Evolutionary conservation across 1,140 invertebrate species (phyloP).

Genomic region (Drosophila micromelanica): DNA sequence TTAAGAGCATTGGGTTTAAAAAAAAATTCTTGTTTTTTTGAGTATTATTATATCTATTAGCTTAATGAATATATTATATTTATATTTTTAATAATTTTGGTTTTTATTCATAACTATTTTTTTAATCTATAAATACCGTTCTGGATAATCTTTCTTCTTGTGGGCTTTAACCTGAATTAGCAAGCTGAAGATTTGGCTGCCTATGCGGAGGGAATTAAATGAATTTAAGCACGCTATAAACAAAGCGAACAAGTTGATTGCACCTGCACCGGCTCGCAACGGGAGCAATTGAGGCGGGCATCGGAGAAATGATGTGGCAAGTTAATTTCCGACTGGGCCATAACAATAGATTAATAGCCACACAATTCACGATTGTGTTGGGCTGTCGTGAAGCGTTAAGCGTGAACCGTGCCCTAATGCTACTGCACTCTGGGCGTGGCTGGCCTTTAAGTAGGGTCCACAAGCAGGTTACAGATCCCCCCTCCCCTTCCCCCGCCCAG

Average conservation of each 20-base stretch:
- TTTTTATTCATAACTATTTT: too few species aligned
- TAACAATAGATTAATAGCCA: conserved; percentile 72
- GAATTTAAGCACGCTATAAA: neutral
- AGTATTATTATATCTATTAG: too few species aligned
- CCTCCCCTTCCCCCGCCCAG: neutral
- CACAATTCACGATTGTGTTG: conserved; percentile 41
- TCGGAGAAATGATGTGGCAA: conserved; percentile 70
- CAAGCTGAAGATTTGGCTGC: neutral
- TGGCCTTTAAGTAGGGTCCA: neutral
- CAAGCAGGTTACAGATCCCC: neutral
- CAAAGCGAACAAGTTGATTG: conserved; percentile 1
- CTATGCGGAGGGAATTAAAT: too few species aligned
- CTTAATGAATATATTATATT: too few species aligned
- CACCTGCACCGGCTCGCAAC: conserved; percentile 39
- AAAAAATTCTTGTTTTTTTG: too few species aligned
- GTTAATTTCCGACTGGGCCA: conserved; percentile 60
- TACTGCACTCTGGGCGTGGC: conserved; percentile 42
- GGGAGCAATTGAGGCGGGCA: conserved; percentile 32
- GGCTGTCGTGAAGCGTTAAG: conserved; percentile 32
- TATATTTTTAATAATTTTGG: too few species aligned
- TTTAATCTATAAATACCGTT: too few species aligned
- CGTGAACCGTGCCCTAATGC: conserved; percentile 43
- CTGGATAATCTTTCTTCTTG: too few species aligned
- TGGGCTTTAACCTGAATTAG: too few species aligned
- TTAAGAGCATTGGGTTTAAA: too few species aligned